Conservation (phyloP, 1,140 invertebrate species). For the Caenorhabditis tropicalis region DNA sequence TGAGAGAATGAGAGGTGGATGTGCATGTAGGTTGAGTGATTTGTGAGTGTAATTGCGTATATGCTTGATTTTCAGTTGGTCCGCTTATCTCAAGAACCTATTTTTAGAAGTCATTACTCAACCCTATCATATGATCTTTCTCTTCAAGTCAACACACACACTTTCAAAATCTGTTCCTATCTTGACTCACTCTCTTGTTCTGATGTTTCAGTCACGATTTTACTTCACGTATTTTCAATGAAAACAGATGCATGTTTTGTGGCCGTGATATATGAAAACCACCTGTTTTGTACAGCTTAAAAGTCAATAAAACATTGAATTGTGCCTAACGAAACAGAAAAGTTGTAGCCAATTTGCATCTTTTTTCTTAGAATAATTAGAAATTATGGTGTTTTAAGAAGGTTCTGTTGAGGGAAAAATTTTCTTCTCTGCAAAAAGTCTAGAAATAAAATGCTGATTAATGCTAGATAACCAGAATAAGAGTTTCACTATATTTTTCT, state of each 20-base stretch:
- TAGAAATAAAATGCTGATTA: too few species aligned
- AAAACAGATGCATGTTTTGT: neutral
- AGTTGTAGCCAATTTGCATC: neutral
- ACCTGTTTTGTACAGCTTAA: neutral
- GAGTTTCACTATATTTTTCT: too few species aligned
- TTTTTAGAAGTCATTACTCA: neutral
- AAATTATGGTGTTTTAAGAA: neutral
- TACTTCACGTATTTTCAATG: neutral
- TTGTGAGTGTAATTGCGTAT: conserved; percentile 15
- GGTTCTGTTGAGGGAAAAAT: too few species aligned
- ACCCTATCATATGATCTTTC: neutral
- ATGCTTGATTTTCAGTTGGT: conserved; percentile 10
- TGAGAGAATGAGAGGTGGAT: neutral
- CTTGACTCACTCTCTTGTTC: neutral
- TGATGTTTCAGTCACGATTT: neutral
- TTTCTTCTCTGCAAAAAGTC: too few species aligned
- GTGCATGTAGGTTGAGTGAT: conserved; percentile 32
- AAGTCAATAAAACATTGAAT: neutral
- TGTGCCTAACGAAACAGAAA: neutral
- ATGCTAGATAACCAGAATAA: too few species aligned
- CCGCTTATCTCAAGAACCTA: neutral
- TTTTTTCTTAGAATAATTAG: neutral
- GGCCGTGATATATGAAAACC: neutral
- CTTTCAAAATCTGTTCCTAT: neutral
- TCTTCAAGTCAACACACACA: neutral